phyloP scores from a whole-genome alignment of 35 echinoderm and acorn worm species.

The Eucidaris tribuloides region DNA sequence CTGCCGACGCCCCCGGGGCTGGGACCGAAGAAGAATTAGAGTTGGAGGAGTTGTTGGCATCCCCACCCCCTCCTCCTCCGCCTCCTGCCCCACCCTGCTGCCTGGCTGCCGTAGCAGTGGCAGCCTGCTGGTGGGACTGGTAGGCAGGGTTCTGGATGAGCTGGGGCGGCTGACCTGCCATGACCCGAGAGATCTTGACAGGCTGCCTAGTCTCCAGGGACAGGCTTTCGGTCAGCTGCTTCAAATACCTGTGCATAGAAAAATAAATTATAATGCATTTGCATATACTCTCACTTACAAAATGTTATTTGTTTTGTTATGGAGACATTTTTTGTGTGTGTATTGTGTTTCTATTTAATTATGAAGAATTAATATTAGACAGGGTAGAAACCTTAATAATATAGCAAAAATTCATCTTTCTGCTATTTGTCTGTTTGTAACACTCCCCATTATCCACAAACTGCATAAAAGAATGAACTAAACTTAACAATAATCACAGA shows the following conservation, averaged over 20 bases:
- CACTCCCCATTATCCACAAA: no score
- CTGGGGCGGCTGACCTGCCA: slow-evolving; percentile 27
- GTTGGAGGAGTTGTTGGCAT: not conserved
- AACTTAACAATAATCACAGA: no score
- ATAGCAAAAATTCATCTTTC: no score
- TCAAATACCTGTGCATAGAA: not conserved
- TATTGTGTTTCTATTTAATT: no score
- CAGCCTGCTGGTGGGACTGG: not conserved
- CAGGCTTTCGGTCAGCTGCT: slow-evolving; percentile 22
- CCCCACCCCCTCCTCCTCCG: not conserved
- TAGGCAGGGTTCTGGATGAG: slow-evolving; percentile 26
- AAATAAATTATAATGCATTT: no score
- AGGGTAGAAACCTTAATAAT: no score
- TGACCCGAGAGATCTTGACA: slow-evolving; percentile 22
- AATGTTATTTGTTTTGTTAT: no score
- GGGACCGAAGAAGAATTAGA: not conserved
- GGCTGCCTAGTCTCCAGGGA: slow-evolving; percentile 19
- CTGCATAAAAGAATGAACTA: no score
- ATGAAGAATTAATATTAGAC: no score
- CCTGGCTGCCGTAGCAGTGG: not conserved
- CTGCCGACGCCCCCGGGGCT: not conserved
- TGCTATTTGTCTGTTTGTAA: no score
- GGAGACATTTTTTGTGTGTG: no score
- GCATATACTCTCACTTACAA: no score
- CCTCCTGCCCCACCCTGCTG: not conserved